Evolutionary conservation across 2,888 invertebrate species (phyloP), one percentile per base, ranked within the genome.

Genomic region (Ophion ventricosus): DNA sequence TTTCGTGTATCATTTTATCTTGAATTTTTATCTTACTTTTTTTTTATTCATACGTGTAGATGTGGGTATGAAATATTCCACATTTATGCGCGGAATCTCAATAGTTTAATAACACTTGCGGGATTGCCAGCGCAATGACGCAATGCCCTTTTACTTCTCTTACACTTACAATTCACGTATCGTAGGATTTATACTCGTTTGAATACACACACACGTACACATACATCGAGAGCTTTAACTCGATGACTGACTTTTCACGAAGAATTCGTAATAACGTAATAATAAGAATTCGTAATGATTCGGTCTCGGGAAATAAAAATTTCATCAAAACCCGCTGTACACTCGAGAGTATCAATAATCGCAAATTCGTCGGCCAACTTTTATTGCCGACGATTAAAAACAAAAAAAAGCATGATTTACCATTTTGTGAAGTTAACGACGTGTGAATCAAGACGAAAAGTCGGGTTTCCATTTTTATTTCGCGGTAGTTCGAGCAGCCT

Each of bases 41-140:
- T 49, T 49, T 49, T 17, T 49, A 49, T 4, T 49, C 14, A 17
- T 2, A 2, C 49, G 14, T 17, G 14, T 26, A 56, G 3, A 49
- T 25, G 43, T 23, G 59, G 35, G n/a, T 26, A 70, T 63, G 23
- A 63, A 63, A 57, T 57, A 69, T 77, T 35, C 23, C 2, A 63
- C 14, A 57, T 66, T 80, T 49, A 25, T 66, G 35, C 56, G 20
- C 25, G n/a, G 56, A 72, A 72, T 64, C 56, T 72, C n/a, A 56
- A 29, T 54, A 64, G 17, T 72, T 35, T 35, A 61, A 23, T 56
- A 25, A 56, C 23, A 3, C 40, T 67, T 49, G 67, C 29, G 26
- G 49, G 49, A 49, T 63, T 26, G 11, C n/a, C 14, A n/a, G 63
- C 29, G 5, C 20, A 29, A 26, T 61, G 73, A 74, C 63, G 73